phyloP scores from a whole-genome alignment of 2,888 invertebrate genomes.

The Philereme transversata region DNA sequence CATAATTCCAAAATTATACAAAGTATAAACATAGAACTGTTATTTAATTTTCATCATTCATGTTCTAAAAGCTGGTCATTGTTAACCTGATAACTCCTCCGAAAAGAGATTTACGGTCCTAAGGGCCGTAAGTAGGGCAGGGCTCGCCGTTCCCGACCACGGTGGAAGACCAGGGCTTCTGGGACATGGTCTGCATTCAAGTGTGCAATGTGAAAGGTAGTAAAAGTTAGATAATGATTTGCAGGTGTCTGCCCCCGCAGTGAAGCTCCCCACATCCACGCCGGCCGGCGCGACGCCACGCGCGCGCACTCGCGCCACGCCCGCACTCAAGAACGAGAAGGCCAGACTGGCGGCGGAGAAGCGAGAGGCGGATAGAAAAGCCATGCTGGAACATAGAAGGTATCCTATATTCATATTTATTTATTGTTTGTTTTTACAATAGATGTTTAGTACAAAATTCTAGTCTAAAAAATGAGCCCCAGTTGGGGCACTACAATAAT shows the following conservation, averaged over 20 bases:
- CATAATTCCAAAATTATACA: no score
- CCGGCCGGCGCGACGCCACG: conserved; percentile 11
- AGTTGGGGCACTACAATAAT: neutral
- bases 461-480: neutral
- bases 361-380: conserved; percentile 89
- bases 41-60: no score
- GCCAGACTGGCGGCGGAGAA: conserved; percentile 79
- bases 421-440: no score
- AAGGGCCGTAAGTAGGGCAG: no score
- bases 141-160: no score
- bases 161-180: no score
- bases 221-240: conserved; percentile 5
- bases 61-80: no score
- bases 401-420: conserved; percentile 43
- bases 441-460: neutral
- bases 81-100: no score
- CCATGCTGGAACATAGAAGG: conserved; percentile 91
- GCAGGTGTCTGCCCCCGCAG: conserved; percentile 40
- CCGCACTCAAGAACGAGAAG: conserved; percentile 66
- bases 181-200: no score
- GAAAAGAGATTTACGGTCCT: no score
- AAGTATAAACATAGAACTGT: no score
- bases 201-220: no score
- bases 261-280: conserved; percentile 40
- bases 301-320: conserved; percentile 35